phyloP scores from a whole-genome alignment of 2,797 vertebrate species.

The Takifugu ocellatus region DNA sequence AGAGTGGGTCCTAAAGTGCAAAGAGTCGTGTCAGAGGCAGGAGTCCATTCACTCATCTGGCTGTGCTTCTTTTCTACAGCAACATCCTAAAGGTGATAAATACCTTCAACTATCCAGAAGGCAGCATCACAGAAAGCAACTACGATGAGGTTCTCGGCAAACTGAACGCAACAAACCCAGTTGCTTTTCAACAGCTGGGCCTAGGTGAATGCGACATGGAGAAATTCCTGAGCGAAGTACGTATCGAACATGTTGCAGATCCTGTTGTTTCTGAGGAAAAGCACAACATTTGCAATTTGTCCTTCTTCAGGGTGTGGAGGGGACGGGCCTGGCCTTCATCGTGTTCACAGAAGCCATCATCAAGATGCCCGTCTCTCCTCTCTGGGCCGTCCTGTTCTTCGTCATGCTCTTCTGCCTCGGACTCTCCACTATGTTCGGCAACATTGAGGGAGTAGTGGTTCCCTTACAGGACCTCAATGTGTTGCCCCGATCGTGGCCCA shows the following conservation, averaged over 20 bases:
- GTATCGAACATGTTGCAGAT: conserved; percentile 9
- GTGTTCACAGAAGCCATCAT: conserved; percentile 97
- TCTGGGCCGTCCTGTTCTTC: conserved; percentile 94
- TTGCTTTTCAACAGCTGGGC: conserved; percentile 51
- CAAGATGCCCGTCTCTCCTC: conserved; percentile 88
- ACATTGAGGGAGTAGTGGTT: conserved; percentile 85
- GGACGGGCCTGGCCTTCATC: conserved; percentile 94
- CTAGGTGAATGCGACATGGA: conserved; percentile 81
- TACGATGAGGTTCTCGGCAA: conserved; percentile 64
- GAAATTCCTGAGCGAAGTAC: conserved; percentile 82
- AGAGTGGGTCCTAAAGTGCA: conserved; percentile 65
- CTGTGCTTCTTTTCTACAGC: conserved; percentile 55
- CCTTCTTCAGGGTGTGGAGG: conserved; percentile 84
- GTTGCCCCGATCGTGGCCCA: conserved; percentile 80
- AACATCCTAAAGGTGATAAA: conserved; percentile 88
- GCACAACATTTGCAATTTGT: not conserved
- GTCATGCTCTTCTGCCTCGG: conserved; percentile 96
- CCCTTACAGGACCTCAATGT: conserved; percentile 86
- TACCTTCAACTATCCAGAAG: conserved; percentile 83
- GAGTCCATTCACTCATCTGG: not conserved
- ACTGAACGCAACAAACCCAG: conserved; percentile 71
- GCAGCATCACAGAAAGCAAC: conserved; percentile 80
- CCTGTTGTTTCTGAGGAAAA: not conserved
- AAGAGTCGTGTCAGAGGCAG: not conserved
- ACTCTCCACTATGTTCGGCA: conserved; percentile 96